A percentile compares a stretch with the other conserved stretches of the same genome.
These are phyloP conservation scores for Conger conger DNA, from an alignment of 2,113 vertebrate species.

Conservation along the genomic window DNA sequence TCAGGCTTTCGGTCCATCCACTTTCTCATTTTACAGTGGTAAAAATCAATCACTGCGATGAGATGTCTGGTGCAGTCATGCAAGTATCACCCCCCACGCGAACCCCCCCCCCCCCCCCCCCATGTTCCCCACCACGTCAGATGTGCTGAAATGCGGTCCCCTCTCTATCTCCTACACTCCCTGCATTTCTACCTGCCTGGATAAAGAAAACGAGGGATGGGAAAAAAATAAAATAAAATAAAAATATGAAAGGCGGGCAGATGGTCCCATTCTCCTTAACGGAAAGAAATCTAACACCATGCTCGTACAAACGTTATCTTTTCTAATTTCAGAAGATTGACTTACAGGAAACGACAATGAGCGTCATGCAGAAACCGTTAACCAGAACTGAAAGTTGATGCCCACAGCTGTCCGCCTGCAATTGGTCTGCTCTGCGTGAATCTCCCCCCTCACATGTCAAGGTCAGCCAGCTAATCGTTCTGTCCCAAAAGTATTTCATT, in stretches of 20 bases:
- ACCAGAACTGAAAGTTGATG: background rate
- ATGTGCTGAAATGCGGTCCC: too few relatives aligned
- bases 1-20: background rate
- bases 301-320: background rate
- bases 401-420: background rate
- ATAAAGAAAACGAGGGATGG: too few relatives aligned
- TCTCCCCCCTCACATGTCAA: background rate
- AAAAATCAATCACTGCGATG: too few relatives aligned
- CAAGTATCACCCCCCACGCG: background rate
- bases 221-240: too few relatives aligned
- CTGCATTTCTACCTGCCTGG: too few relatives aligned
- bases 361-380: background rate
- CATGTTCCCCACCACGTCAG: too few relatives aligned
- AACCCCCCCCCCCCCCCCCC: too few relatives aligned
- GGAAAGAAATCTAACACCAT: background rate
- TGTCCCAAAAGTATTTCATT: background rate
- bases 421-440: background rate
- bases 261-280: too few relatives aligned
- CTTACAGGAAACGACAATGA: background rate
- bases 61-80: too few relatives aligned
- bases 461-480: slow-evolving; percentile 4
- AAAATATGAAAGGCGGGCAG: too few relatives aligned
- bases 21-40: too few relatives aligned
- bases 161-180: too few relatives aligned
- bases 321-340: background rate